Conservation (phyloP, 2,888 invertebrate genomes). For the Cephus runcator region DNA sequence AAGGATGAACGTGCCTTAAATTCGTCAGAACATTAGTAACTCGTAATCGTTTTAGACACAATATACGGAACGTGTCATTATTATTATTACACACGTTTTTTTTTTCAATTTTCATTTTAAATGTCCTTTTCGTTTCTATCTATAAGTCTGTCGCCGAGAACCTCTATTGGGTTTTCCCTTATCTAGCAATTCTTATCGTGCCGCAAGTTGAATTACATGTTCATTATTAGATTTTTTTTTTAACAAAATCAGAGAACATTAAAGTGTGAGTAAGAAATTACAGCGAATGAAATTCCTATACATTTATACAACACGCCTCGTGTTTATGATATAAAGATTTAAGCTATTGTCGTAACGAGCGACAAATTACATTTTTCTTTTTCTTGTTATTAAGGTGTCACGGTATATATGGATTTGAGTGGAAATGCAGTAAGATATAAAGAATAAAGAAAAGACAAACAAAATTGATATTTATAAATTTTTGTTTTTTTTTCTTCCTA, state of each 20-base stretch:
- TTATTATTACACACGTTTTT: background rate
- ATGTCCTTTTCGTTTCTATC: background rate
- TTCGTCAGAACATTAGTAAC: background rate
- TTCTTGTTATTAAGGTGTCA: background rate
- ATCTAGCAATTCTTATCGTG: slow-evolving; percentile 57
- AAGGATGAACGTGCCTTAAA: background rate
- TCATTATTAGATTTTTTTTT: background rate
- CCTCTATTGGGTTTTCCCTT: slow-evolving; percentile 25
- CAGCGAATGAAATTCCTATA: slow-evolving; percentile 1
- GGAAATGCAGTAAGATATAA: background rate
- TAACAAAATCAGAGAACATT: background rate
- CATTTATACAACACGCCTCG: slow-evolving; percentile 2
- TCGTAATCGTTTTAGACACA: background rate
- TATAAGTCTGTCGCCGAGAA: slow-evolving; percentile 14
- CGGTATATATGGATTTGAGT: background rate
- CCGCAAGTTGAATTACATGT: slow-evolving; percentile 40
- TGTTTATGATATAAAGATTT: background rate
- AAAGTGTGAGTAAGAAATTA: background rate
- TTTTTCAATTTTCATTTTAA: background rate
- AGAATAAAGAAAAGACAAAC: background rate
- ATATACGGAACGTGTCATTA: background rate
- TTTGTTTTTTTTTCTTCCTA: background rate
- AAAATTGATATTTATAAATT: background rate
- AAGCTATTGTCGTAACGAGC: background rate
- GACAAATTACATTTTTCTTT: background rate